Base-by-base conservation (phyloP, 2,888 invertebrate species). In the Taphrorychus bicolor region DNA sequence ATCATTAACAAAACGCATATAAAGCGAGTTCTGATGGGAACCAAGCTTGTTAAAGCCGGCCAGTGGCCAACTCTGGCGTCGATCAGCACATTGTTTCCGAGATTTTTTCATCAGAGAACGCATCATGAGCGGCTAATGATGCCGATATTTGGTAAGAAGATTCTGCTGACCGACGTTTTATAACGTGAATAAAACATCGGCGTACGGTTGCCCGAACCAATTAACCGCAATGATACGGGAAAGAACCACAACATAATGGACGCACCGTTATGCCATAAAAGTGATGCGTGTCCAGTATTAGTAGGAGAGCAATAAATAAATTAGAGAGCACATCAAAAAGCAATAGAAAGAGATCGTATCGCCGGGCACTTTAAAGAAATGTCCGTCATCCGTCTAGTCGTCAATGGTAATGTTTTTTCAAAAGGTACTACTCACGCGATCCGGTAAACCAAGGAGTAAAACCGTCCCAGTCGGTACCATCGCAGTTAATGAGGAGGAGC, bases 391-490 rank as follows among this genome's bases (percentile, higher is more conserved):
- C 11, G 11, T 11, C 32, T 3, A 32, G 11, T 32, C 59, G 18
- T 53, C 52, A 61, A 61, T 41, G 53, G 61, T 23, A 61, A 61
- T 41, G 24, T 61, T 61, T 61, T 61, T 21, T 14, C 14, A 48
- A 16, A 21, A 18, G 18, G 5, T 16, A 18, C n/a, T 65, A 85
- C 85, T 86, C 82, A 87, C 87, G 82, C 41, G 85, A 85, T 76
- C 83, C 84, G 32, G 84, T 83, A 76, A 84, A 85, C 84, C 86
- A 85, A 16, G 86, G 85, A 11, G 83, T 84, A 64, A 83, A 80
- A 70, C 85, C 84, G 76, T 85, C 85, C 84, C 85, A 85, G 62
- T 40, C 18, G 24, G 54, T 54, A 54, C 24, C 51, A 51, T 7
- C 17, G 21, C 22, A n/a, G 51, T 21, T 18, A 14, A 18, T 21